phyloP scores from a whole-genome alignment of 2,797 vertebrate genomes.

The Halcyon badia region DNA sequence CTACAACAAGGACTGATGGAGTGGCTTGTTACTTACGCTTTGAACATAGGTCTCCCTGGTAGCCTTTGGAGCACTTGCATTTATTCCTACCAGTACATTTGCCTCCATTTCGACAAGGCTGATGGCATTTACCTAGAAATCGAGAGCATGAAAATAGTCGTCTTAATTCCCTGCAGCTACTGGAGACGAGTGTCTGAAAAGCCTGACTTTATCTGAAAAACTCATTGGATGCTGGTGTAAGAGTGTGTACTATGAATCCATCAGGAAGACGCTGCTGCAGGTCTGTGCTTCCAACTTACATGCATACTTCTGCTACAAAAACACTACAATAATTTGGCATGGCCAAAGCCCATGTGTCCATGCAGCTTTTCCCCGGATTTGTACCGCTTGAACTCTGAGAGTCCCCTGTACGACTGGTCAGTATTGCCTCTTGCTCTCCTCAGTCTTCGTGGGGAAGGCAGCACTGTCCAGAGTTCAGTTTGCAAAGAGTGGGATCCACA shows the following conservation, averaged over 20 bases:
- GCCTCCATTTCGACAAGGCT: conserved; percentile 89
- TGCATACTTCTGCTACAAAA: background rate
- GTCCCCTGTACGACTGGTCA: rapidly evolving
- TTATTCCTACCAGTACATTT: conserved; percentile 92
- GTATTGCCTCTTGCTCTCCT: background rate
- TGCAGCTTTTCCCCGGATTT: background rate
- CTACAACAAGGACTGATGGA: background rate
- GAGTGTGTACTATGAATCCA: background rate
- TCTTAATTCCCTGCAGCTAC: background rate
- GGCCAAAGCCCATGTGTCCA: background rate
- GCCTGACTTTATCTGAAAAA: background rate
- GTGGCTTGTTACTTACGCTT: conserved; percentile 83
- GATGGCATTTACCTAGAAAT: conserved; percentile 87
- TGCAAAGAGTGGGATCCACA: background rate
- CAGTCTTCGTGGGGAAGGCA: background rate
- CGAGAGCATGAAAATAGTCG: background rate
- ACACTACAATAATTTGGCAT: background rate
- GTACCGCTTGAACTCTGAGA: background rate
- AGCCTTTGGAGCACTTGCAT: conserved; percentile 92
- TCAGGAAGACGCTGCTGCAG: background rate
- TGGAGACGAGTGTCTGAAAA: background rate
- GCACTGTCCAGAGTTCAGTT: rapidly evolving
- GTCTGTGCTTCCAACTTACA: background rate
- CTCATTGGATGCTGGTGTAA: background rate
- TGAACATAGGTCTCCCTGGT: conserved; percentile 90